Evolutionary conservation across 2,113 vertebrate species (phyloP).

Genomic region (Miniopterus natalensis): DNA sequence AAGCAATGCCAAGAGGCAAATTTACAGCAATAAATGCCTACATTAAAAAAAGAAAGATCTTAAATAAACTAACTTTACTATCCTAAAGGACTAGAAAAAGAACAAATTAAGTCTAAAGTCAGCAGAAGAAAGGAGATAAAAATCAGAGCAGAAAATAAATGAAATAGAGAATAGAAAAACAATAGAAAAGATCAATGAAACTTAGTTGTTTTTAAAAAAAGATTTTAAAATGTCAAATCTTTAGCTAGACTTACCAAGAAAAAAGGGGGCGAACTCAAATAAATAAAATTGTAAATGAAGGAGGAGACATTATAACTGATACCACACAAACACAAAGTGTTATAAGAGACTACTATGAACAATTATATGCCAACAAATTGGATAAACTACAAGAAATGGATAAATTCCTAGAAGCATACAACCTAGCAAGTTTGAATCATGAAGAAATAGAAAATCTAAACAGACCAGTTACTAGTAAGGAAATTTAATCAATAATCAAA

Average conservation of each 20-base stretch:
- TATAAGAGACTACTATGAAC: background rate
- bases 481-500: background rate
- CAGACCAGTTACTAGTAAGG: background rate
- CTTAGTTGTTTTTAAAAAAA: background rate
- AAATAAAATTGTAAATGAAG: background rate
- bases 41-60: background rate
- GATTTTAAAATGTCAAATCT: background rate
- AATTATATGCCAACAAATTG: background rate
- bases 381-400: background rate
- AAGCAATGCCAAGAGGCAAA: background rate
- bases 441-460: conserved; percentile 29
- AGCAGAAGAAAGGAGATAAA: background rate
- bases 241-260: background rate
- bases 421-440: background rate
- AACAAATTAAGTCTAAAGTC: background rate
- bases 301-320: background rate
- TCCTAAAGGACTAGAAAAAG: background rate
- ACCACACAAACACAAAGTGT: background rate
- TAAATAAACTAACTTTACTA: background rate
- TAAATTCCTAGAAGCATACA: background rate
- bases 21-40: background rate
- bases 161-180: background rate
- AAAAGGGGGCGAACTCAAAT: background rate
- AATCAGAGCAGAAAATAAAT: background rate
- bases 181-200: background rate